Evolutionary conservation across 2,888 invertebrate species (phyloP).

Genomic region (Aleiodes testaceus): DNA sequence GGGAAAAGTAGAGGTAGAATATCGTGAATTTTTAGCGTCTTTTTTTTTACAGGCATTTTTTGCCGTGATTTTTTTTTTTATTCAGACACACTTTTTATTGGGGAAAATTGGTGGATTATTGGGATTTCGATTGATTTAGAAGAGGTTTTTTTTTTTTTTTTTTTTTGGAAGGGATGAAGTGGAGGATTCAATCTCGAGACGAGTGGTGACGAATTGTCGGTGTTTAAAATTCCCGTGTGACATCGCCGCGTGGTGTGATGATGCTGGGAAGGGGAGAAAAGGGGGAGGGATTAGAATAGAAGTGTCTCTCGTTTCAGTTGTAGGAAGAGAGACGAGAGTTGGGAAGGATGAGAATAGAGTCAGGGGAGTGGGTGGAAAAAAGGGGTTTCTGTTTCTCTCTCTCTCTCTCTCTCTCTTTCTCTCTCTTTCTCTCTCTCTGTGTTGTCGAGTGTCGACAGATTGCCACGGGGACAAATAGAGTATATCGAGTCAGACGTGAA

Average conservation of each 20-base stretch:
- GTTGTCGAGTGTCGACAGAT: constrained; percentile 65
- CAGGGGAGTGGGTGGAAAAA: constrained; percentile 48
- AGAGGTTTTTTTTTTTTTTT: too few relatives aligned
- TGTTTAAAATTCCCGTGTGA: constrained; percentile 68
- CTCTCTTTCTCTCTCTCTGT: too few relatives aligned
- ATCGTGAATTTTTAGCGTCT: constrained; percentile 15
- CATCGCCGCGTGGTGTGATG: constrained; percentile 53
- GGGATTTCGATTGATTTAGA: background rate
- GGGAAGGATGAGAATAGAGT: constrained; percentile 38
- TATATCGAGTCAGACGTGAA: constrained; percentile 67
- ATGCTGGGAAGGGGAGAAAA: constrained; percentile 12
- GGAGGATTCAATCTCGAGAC: background rate
- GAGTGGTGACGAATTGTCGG: constrained; percentile 60
- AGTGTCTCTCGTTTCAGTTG: constrained; percentile 15
- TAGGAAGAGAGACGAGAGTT: constrained; percentile 16
- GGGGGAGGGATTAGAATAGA: constrained; percentile 18
- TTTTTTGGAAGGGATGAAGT: background rate
- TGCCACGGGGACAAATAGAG: constrained; percentile 68
- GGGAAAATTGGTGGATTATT: background rate
- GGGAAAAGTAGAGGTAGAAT: constrained; percentile 42
- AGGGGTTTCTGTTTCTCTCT: constrained; percentile 59
- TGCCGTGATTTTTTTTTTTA: background rate
- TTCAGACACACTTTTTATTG: too few relatives aligned
- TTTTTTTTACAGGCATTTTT: too few relatives aligned
- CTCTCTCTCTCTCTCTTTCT: too few relatives aligned